Conservation (phyloP, 2,113 vertebrate genomes). For the Trachemys scripta region DNA sequence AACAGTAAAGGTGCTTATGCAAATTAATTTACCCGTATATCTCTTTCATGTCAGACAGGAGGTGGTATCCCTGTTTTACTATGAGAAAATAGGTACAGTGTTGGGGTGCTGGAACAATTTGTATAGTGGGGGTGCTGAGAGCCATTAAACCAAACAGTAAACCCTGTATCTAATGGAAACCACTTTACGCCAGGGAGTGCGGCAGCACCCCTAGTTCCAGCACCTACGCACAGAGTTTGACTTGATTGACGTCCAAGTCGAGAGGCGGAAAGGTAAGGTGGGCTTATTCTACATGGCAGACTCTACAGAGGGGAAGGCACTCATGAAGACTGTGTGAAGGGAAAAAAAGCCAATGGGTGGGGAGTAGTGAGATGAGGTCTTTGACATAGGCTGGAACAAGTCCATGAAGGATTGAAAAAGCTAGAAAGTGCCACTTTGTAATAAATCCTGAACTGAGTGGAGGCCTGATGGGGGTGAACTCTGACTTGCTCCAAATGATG, state of each 20-base stretch:
- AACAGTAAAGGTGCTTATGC: background rate
- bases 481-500: background rate
- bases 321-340: background rate
- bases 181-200: too few species aligned
- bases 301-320: background rate
- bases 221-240: background rate
- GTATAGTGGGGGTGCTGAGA: too few species aligned
- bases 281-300: background rate
- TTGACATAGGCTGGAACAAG: background rate
- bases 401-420: background rate
- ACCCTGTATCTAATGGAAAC: too few species aligned
- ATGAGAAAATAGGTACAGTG: background rate
- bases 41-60: background rate
- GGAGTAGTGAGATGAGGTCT: background rate
- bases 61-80: background rate
- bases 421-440: background rate
- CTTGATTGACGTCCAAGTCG: background rate
- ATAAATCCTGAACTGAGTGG: background rate
- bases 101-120: too few species aligned
- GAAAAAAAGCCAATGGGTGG: background rate
- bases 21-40: background rate
- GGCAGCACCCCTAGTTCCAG: too few species aligned
- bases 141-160: too few species aligned
- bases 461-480: background rate
- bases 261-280: background rate